Evolutionary conservation across 2,797 vertebrate genomes (phyloP), one percentile per base, ranked within the genome.

Genomic region (Synaphobranchus kaupii): DNA sequence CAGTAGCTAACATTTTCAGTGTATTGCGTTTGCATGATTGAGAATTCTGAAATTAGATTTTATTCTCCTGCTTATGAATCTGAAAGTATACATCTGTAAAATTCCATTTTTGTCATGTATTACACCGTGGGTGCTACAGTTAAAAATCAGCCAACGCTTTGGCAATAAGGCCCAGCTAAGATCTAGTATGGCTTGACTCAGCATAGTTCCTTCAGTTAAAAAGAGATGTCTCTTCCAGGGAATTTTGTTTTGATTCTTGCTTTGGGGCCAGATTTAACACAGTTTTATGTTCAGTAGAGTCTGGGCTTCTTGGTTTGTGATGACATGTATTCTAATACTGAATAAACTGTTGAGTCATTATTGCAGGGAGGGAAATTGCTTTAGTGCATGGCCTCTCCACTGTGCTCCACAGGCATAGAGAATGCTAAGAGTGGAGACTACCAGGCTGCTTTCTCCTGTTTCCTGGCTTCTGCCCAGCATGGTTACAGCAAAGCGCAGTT

Each of bases 401-500:
- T 44, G 1, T 85, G 56, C 34, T 84, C 63, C 12, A 3, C 93
- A 99, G 98, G 98, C 86, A 93, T 98, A 84, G 95, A 98, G 93
- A 97, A 89, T 71, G 94, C 96, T 86, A 96, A 92, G 90, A 93
- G 87, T 0, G 94, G 95, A 5, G 93, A 95, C 88, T 89, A 94
- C 44, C n/a, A 89, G 0, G 91, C 94, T 17, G 98, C 97, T 28
- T 99, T 98, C 86, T 91, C 92, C 87, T 98, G 96, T 93, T 99
- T 99, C 92, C 92, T 94, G 47, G 95, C 96, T 90, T 96, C 98
- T 1, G 98, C 98, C 10, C 94, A 96, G 76, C 96, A 93, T 0
- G 96, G 96, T 87, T 99, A 99, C 94, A 95, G 90, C 93, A 99
- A 99, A 92, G 98, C 98, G 52, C 98, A 99, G 92, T 99, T 97